phyloP scores from a whole-genome alignment of 2,888 invertebrate species.

The Digitonthophagus gazella region DNA sequence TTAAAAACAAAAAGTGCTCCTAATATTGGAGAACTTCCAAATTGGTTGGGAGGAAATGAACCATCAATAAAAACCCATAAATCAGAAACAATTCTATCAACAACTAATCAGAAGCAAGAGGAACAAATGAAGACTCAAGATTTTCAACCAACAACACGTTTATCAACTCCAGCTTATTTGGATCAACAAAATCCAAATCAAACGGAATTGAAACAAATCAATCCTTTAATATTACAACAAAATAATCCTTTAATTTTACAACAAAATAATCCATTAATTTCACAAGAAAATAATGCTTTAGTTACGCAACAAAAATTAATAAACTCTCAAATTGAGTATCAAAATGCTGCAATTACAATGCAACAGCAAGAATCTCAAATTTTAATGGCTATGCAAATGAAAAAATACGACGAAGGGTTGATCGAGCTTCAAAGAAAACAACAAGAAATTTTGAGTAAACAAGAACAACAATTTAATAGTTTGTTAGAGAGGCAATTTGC shows the following conservation, averaged over 20 bases:
- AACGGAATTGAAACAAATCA: too few relatives aligned
- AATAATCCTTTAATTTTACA: neutral
- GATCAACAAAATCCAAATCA: too few relatives aligned
- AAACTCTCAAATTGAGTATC: slow-evolving; percentile 51
- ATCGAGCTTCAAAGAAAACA: slow-evolving; percentile 58
- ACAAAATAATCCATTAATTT: too few relatives aligned
- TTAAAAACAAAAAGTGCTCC: slow-evolving; percentile 33
- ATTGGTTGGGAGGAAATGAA: slow-evolving; percentile 41
- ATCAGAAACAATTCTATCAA: slow-evolving; percentile 30
- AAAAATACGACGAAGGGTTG: slow-evolving; percentile 62
- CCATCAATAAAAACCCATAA: slow-evolving; percentile 30
- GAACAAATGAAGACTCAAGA: slow-evolving; percentile 17
- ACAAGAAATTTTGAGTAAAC: slow-evolving; percentile 55
- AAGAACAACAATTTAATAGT: slow-evolving; percentile 56
- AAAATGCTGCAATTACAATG: slow-evolving; percentile 57
- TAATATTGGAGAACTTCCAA: slow-evolving; percentile 38
- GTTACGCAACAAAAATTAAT: slow-evolving; percentile 42
- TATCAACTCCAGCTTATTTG: slow-evolving; percentile 1
- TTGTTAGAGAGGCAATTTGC: slow-evolving; percentile 57
- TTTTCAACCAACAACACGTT: neutral
- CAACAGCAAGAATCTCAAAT: slow-evolving; percentile 64
- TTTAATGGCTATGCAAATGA: slow-evolving; percentile 60
- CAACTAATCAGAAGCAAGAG: too few relatives aligned
- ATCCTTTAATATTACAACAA: neutral
- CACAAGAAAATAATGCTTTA: slow-evolving; percentile 32